Base-by-base conservation (phyloP, 2,797 vertebrate genomes). In the Rallus crepitans region DNA sequence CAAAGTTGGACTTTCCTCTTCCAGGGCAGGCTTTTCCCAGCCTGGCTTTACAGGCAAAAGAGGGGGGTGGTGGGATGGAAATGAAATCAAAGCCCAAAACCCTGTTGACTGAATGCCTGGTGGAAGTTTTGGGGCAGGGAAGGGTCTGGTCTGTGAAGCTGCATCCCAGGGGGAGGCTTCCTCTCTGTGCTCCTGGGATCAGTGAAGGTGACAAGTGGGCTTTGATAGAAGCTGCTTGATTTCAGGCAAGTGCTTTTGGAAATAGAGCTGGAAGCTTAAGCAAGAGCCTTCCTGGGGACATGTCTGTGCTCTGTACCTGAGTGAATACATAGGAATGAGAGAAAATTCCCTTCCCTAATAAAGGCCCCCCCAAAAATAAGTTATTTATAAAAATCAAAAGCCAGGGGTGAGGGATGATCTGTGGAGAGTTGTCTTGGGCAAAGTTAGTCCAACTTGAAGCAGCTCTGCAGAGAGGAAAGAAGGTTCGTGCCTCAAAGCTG, bases 281-380 rank as follows among this genome's bases (percentile, higher is more conserved):
- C 24, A 0, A 30, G 48, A 91, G 5, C 11, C 1, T 82, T 57
- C 19, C 25, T 60, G 39, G 4, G 19, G 25, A 50, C 1, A 0
- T 0, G 1, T 23, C 47, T 33, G 83, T 3, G 1, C 47, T 65
- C 40, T 8, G 11, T n/a, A 40, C 2, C 15, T 39, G 47, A 53
- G 35, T 0, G 1, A 2, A 5, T 28, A 9, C 4, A 14, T 3
- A 13, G 12, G 35, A 71, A 66, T 15, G 25, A 57, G n/a, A 75
- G 86, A 47, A 85, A 65, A 52, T 78, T 80, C 7, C 11, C 9
- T 82, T 76, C 14, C 7, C 4, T 6, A 9, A 23, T 23, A 73
- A 87, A 63, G 21, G 37, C n/a, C n/a, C n/a, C n/a, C n/a, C n/a
- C n/a, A n/a, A n/a, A n/a, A n/a, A n/a, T n/a, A n/a, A n/a, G n/a